Evolutionary conservation across 2,888 invertebrate species (phyloP), one percentile per base, ranked within the genome.

Genomic region (Drosophila austrosaltans): DNA sequence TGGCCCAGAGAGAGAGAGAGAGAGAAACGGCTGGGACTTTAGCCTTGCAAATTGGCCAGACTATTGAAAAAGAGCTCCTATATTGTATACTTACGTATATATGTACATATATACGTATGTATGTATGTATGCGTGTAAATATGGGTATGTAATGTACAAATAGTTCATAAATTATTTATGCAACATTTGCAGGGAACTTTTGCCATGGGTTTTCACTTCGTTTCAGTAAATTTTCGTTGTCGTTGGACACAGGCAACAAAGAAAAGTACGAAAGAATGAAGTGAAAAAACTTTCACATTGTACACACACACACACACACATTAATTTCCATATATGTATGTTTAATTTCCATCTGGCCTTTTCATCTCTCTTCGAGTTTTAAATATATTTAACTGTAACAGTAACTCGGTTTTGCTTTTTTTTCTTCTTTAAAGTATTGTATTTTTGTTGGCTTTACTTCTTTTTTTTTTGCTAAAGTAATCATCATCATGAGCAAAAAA

Each of bases 251-350:
- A 25, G 36, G 36, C 36, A 36, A 36, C 36, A 36, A 36, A 36
- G 36, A 36, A 36, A 44, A 44, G 20, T 20, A 48, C 22, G 20
- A 48, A 48, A 25, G 48, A 48, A 53, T 53, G 40, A 44, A 30
- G 66, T 53, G 32, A 65, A 53, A 53, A 12, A 53, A 75, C 48
- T 69, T 76, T 68, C 44, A 58, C 61, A 66, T 60, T 54, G 75
- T 70, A 70, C 53, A 70, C 66, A 70, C 70, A 76, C 66, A 70
- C 16, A 16, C 16, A 16, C 16, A 16, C 66, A 70, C 70, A 76
- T 74, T 75, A 67, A 77, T 76, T 80, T 76, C 61, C 72, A 69
- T 78, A 78, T 71, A 68, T 25, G 22, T 48, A 25, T 79, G 74
- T 63, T 72, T 72, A 68, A 76, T 75, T 82, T 75, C 66, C 65